phyloP scores from a whole-genome alignment of 2,888 invertebrate genomes.

The Dinocampus coccinellae region DNA sequence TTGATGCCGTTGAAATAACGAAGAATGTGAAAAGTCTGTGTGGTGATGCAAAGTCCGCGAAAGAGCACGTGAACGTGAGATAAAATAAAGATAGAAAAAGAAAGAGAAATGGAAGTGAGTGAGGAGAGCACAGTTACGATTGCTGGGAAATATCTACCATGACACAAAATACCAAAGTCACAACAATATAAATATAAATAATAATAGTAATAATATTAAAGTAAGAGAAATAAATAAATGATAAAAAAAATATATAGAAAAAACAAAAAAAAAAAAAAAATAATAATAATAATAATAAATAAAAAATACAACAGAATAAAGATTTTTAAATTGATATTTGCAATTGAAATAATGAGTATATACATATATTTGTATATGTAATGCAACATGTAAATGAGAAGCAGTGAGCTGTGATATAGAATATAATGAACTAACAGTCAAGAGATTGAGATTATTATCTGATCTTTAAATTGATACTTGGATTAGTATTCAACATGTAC shows the following conservation, averaged over 20 bases:
- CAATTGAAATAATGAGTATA: background rate
- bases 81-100: background rate
- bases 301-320: background rate
- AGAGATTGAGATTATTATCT: constrained; percentile 1
- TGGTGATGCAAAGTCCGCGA: constrained; percentile 25
- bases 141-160: background rate
- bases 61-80: background rate
- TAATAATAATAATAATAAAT: background rate
- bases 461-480: constrained; percentile 1
- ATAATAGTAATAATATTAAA: background rate
- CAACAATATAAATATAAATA: background rate
- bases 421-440: background rate
- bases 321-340: constrained; percentile 9
- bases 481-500: background rate
- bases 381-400: background rate
- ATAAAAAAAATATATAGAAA: background rate
- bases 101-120: constrained; percentile 1
- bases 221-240: too few species aligned
- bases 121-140: background rate
- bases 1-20: constrained; percentile 39
- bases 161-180: background rate
- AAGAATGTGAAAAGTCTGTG: constrained; percentile 41
- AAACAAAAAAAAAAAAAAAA: background rate
- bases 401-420: background rate
- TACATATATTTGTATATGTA: background rate